phyloP scores from a whole-genome alignment of 1,140 invertebrate genomes.

The Lepidotrigona ventralis region DNA sequence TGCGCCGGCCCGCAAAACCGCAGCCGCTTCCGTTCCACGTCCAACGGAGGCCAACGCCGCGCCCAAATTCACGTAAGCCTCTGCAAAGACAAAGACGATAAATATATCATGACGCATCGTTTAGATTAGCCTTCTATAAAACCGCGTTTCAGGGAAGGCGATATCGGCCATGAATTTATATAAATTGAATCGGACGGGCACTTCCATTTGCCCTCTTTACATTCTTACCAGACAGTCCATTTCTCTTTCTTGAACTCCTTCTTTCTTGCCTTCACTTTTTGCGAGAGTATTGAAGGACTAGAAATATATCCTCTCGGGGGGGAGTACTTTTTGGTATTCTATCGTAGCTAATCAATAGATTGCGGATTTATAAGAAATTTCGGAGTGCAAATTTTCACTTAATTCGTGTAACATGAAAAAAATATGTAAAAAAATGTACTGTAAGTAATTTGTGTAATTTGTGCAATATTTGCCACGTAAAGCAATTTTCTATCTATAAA shows the following conservation, averaged over 20 bases:
- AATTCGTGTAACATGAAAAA: too few relatives aligned
- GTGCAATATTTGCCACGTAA: too few relatives aligned
- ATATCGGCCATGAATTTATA: constrained; percentile 31
- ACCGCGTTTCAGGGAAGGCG: background rate
- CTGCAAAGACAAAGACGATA: constrained; percentile 82
- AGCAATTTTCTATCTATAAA: too few relatives aligned
- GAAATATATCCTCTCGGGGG: background rate
- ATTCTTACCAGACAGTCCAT: background rate
- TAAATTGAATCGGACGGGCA: constrained; percentile 10
- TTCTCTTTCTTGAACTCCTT: background rate
- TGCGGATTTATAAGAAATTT: too few relatives aligned
- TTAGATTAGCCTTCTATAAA: constrained; percentile 16
- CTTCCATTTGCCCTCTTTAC: background rate
- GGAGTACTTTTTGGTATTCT: too few relatives aligned
- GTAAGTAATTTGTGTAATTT: too few relatives aligned
- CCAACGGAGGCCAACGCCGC: constrained; percentile 91
- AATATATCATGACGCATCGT: constrained; percentile 40
- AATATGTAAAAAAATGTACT: too few relatives aligned
- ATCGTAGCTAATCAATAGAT: too few relatives aligned
- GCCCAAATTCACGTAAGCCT: constrained; percentile 97
- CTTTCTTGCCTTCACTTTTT: too few relatives aligned
- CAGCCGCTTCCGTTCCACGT: constrained; percentile 90
- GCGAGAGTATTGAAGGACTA: too few relatives aligned
- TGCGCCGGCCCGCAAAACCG: constrained; percentile 90
- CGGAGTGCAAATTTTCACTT: too few relatives aligned